These are phyloP conservation scores for Hyperoplus immaculatus DNA, from an alignment of 2,797 vertebrate genomes.

Conservation along the genomic window DNA sequence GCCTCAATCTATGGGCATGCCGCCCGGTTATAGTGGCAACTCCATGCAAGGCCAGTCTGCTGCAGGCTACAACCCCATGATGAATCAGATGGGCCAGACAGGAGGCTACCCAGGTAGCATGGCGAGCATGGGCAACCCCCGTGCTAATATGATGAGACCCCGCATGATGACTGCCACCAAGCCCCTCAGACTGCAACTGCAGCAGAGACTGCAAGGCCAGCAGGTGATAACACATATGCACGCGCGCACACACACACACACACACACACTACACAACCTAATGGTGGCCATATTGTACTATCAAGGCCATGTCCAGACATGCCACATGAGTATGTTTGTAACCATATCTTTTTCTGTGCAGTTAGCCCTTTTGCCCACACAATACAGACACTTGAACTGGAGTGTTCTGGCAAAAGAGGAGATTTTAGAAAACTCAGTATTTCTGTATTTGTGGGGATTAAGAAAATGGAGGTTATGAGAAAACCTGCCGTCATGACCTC, in stretches of 20 bases:
- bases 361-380: no score
- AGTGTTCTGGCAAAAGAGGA: no score
- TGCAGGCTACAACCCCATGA: constrained; percentile 83
- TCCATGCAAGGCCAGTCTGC: constrained; percentile 83
- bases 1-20: constrained; percentile 90
- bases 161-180: constrained; percentile 91
- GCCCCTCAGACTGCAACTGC: constrained; percentile 96
- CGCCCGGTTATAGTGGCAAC: constrained; percentile 83
- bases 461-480: no score
- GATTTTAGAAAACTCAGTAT: no score
- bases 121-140: constrained; percentile 90
- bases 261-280: background rate
- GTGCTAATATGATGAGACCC: constrained; percentile 90
- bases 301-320: background rate
- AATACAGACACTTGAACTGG: no score
- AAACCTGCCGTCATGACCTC: no score
- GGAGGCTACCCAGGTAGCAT: constrained; percentile 85
- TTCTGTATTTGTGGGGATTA: no score
- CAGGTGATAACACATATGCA: constrained; percentile 66
- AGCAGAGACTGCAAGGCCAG: constrained; percentile 97
- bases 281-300: background rate
- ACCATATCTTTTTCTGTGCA: no score
- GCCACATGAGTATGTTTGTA: no score
- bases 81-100: constrained; percentile 87
- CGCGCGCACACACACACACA: background rate